These are phyloP conservation scores for Calosoma granatense DNA, from an alignment of 1,140 invertebrate species.

Conservation along the genomic window DNA sequence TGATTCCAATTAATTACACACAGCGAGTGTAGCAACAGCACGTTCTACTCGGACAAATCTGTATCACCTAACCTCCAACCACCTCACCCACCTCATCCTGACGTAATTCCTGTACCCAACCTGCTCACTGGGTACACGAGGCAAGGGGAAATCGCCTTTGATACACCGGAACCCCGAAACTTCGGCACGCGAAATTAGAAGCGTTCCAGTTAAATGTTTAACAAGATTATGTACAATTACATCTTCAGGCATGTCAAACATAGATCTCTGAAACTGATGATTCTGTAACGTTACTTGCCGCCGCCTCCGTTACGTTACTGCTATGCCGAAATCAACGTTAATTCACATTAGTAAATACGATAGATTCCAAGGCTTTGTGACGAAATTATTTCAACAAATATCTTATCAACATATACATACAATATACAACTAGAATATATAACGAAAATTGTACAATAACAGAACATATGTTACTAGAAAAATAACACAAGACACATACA, in stretches of 20 bases:
- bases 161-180: not conserved
- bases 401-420: too few species aligned
- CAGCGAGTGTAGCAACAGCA: too few species aligned
- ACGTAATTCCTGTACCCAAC: too few species aligned
- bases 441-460: too few species aligned
- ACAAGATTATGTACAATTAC: slow-evolving; percentile 8
- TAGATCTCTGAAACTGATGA: not conserved
- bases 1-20: not conserved
- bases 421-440: too few species aligned
- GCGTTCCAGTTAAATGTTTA: slow-evolving; percentile 4
- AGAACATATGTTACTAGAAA: too few species aligned
- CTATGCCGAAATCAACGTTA: not conserved
- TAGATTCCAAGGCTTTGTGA: too few species aligned
- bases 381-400: too few species aligned
- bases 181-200: slow-evolving; percentile 6
- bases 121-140: not conserved
- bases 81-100: too few species aligned
- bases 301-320: not conserved
- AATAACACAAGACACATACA: too few species aligned
- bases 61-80: not conserved
- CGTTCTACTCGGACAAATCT: too few species aligned
- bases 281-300: not conserved
- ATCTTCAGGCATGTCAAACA: slow-evolving; percentile 8
- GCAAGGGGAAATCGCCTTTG: not conserved
- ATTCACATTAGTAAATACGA: not conserved